phyloP scores from a whole-genome alignment of 2,113 vertebrate genomes.

The Gambusia affinis region DNA sequence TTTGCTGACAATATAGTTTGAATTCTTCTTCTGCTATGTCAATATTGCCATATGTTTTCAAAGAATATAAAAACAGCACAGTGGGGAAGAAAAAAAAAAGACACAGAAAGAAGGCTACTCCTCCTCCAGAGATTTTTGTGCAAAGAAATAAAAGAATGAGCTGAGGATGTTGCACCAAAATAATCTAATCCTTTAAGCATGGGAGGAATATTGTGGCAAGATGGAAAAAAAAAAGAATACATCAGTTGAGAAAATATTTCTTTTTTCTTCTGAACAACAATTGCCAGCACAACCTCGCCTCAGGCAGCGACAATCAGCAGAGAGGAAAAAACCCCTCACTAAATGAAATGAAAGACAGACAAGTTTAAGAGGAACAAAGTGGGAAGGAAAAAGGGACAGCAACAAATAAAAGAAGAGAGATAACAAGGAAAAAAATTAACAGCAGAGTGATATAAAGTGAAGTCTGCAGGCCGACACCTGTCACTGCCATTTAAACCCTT shows the following conservation, averaged over 20 bases:
- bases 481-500: conserved; percentile 59
- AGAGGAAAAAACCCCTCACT: conserved; percentile 1
- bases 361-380: conserved; percentile 33
- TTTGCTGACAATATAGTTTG: conserved; percentile 12
- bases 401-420: conserved; percentile 53
- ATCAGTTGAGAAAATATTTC: conserved; percentile 46
- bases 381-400: conserved; percentile 36
- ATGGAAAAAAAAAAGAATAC: conserved; percentile 53
- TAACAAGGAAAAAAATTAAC: conserved; percentile 53
- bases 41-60: conserved; percentile 42
- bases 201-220: conserved; percentile 43
- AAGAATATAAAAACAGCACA: conserved; percentile 44
- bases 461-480: conserved; percentile 59
- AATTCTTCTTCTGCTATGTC: conserved; percentile 21
- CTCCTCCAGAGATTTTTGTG: conserved; percentile 49
- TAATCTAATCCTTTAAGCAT: conserved; percentile 63
- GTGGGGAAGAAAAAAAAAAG: conserved; percentile 23
- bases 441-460: conserved; percentile 63
- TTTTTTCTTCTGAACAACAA: conserved; percentile 42
- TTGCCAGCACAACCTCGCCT: conserved; percentile 39
- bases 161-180: conserved; percentile 52
- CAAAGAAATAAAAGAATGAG: conserved; percentile 42
- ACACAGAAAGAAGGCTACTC: conserved; percentile 42
- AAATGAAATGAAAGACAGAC: conserved; percentile 65
- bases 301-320: conserved; percentile 36